Conservation (phyloP, 2,113 vertebrate genomes). For the Dascyllus trimaculatus region DNA sequence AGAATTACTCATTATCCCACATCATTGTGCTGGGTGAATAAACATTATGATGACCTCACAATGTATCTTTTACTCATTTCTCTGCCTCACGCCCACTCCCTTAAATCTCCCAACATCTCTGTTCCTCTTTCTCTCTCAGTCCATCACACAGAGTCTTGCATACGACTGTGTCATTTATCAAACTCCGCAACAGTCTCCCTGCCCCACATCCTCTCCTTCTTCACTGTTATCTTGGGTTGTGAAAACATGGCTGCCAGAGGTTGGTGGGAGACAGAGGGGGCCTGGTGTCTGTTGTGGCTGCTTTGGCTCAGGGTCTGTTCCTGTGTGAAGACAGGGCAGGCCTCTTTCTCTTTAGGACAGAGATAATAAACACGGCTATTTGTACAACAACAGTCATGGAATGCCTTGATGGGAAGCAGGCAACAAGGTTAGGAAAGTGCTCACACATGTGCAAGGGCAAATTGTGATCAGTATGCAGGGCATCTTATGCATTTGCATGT, state of each 20-base stretch:
- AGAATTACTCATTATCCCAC: conserved; percentile 58
- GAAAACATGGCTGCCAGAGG: conserved; percentile 71
- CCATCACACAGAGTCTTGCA: conserved; percentile 17
- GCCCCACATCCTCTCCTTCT: conserved; percentile 28
- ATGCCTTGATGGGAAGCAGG: conserved; percentile 55
- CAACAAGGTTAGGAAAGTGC: conserved; percentile 21
- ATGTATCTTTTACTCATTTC: conserved; percentile 47
- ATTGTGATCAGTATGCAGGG: not conserved
- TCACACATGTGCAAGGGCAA: conserved; percentile 28
- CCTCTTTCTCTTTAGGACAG: conserved; percentile 54
- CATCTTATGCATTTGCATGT: not conserved
- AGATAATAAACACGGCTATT: conserved; percentile 70
- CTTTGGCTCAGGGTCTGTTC: conserved; percentile 62
- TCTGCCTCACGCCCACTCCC: conserved; percentile 12
- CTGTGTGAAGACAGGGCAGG: conserved; percentile 54
- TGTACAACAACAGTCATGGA: conserved; percentile 60
- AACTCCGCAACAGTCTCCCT: conserved; percentile 33
- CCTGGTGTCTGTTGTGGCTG: conserved; percentile 60
- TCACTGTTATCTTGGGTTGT: conserved; percentile 72
- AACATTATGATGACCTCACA: conserved; percentile 60
- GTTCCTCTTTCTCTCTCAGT: conserved; percentile 5
- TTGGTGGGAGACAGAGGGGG: conserved; percentile 61
- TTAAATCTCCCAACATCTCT: conserved; percentile 26
- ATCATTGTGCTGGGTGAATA: conserved; percentile 66
- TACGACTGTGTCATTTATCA: conserved; percentile 54